Percentiles rank a stretch among this genome's conserved stretches.
These are phyloP conservation scores for Oryzias javanicus DNA, from an alignment of 2,113 vertebrate genomes.

Conservation along the genomic window DNA sequence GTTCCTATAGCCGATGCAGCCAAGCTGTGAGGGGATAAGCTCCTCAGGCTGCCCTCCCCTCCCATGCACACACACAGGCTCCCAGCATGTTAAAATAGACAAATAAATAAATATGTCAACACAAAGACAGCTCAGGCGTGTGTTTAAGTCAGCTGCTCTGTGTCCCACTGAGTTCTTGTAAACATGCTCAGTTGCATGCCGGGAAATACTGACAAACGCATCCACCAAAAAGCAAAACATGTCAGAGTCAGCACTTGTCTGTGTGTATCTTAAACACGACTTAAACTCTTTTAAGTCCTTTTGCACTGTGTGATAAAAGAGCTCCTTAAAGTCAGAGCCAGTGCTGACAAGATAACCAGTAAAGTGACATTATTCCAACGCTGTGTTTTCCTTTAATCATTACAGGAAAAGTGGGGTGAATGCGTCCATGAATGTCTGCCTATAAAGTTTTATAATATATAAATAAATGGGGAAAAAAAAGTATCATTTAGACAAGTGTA, in stretches of 20 bases:
- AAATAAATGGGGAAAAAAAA: no score
- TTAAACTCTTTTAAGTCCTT: slow-evolving; percentile 17
- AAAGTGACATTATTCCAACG: slow-evolving; percentile 27
- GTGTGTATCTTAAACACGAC: slow-evolving; percentile 5
- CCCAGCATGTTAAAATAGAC: not conserved
- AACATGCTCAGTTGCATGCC: not conserved
- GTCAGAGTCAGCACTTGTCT: not conserved
- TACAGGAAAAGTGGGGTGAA: not conserved
- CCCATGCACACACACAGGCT: slow-evolving; percentile 19
- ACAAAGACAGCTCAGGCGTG: not conserved
- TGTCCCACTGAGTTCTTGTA: slow-evolving; percentile 5
- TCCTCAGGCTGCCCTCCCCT: slow-evolving; percentile 11
- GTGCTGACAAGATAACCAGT: slow-evolving; percentile 7
- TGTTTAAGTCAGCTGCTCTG: slow-evolving; percentile 14
- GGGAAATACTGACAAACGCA: not conserved
- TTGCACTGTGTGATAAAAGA: slow-evolving; percentile 22
- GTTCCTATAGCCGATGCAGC: slow-evolving; percentile 27
- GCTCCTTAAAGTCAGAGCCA: slow-evolving; percentile 6
- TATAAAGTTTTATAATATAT: no score
- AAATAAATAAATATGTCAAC: slow-evolving; percentile 4
- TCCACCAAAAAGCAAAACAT: not conserved
- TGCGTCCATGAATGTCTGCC: no score
- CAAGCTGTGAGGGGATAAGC: slow-evolving; percentile 36
- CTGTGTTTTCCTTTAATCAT: slow-evolving; percentile 13
- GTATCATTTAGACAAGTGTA: no score